A percentile compares a stretch with the other conserved stretches of the same genome.
phyloP scores from a whole-genome alignment of 2,888 invertebrate species.

The Masnerella sp. region DNA sequence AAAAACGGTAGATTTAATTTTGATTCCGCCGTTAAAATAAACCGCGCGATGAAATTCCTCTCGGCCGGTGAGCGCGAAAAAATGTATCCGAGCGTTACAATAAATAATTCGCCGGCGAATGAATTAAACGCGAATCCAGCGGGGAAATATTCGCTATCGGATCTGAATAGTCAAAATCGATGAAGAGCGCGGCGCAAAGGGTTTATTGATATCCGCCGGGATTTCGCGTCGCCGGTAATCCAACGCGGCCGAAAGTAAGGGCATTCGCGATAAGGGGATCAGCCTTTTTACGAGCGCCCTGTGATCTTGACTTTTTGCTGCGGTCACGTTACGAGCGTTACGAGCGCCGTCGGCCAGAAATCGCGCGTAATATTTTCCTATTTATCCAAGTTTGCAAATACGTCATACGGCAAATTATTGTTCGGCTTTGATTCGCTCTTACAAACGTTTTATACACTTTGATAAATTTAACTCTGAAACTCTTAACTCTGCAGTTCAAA shows the following conservation, averaged over 20 bases:
- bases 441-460: no score
- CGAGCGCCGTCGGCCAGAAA: slow-evolving; percentile 32
- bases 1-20: no score
- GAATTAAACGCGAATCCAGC: slow-evolving; percentile 41
- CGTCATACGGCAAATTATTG: slow-evolving; percentile 19
- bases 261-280: slow-evolving; percentile 74
- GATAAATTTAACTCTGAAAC: no score
- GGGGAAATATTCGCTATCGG: slow-evolving; percentile 33
- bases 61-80: neutral
- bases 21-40: no score
- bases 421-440: neutral
- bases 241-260: slow-evolving; percentile 67
- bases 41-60: neutral
- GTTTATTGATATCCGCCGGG: slow-evolving; percentile 71
- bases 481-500: no score
- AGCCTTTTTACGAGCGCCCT: slow-evolving; percentile 70
- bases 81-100: slow-evolving; percentile 17
- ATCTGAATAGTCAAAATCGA: slow-evolving; percentile 52
- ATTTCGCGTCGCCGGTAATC: slow-evolving; percentile 71
- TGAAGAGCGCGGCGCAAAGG: slow-evolving; percentile 46
- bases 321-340: slow-evolving; percentile 52
- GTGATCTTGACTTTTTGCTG: slow-evolving; percentile 56
- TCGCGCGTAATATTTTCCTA: slow-evolving; percentile 35
- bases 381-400: slow-evolving; percentile 44
- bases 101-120: slow-evolving; percentile 29